Base-by-base conservation (phyloP, 2,113 vertebrate genomes). In the Cardinalis cardinalis region DNA sequence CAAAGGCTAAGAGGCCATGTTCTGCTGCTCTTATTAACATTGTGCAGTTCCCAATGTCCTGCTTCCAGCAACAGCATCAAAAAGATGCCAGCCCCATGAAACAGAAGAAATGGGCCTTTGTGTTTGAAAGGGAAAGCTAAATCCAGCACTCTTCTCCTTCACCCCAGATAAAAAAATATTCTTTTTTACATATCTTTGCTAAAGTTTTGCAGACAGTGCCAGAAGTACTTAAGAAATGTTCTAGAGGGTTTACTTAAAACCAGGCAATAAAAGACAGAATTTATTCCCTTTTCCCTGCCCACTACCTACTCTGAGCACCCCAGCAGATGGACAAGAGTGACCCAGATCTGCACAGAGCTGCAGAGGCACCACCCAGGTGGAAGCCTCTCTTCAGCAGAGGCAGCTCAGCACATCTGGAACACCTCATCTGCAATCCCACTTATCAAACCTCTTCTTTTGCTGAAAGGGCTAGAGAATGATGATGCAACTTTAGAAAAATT, bases 61-160 rank as follows among this genome's bases (percentile, higher is more conserved):
- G 36, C 40, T 88, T 78, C 66, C 72, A 72, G 53, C 0, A 4
- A 72, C 0, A 36, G 60, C 59, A 93, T 61, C 65, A 78, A 87
- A 29, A 83, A 48, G 58, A 91, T 9, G 17, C 6, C 29, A 79
- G 44, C 41, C 21, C 34, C 31, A 36, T 0, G 12, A 52, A 87
- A 75, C 0, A 76, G 55, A 69, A 83, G 31, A 83, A 83, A 80
- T 16, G 5, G 28, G 56, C 44, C 61, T 92, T 84, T 68, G 49
- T 83, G 61, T 71, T 46, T 88, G 69, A 83, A 78, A 91, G 14
- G 28, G 44, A 71, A 82, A 51, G 56, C 53, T 87, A 80, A 92
- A 94, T 66, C 78, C 73, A 96, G 91, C 52, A 40, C 55, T 40
- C 32, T 49, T 56, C 68, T 80, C 71, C 79, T 77, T 95, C 51